Base-by-base conservation (phyloP, 2,797 vertebrate genomes). In the Alca torda region DNA sequence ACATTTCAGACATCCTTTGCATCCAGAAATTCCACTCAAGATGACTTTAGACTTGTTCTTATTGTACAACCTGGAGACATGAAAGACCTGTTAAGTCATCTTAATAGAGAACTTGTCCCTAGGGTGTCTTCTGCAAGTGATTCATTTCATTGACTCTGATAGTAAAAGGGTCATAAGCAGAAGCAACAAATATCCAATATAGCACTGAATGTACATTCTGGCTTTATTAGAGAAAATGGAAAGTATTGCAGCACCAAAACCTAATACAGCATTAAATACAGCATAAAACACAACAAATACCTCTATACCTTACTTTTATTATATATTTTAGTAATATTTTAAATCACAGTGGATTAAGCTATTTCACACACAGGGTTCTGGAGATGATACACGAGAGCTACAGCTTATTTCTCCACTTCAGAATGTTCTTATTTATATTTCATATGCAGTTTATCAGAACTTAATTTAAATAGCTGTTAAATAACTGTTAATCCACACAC, bases 101-200 rank as follows among this genome's bases (percentile, higher is more conserved):
- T 76, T 92, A 93, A 95, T 50, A 84, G 73, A 94, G 83, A 50
- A 74, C 87, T 90, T 68, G 81, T 95, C 96, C 94, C 95, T 68
- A 72, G 92, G 81, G 92, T 85, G 92, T 93, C 94, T 96, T 95
- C 80, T 92, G 74, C 86, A 69, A 95, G 60, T 78, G 88, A 96
- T 92, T 89, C 70, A 95, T 96, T 95, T 84, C 96, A 95, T 87
- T 89, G 96, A 81, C 85, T 96, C 93, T 11, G 63, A 94, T 77
- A 96, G 75, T 90, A 95, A 92, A 95, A 92, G 78, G 93, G 93
- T 96, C 96, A 78, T 82, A 93, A 95, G 94, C 83, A 95, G 93
- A 91, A 96, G 95, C 93, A 96, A 95, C 85, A 95, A 95, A 91
- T 69, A 95, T 56, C 80, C 77, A 94, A 37, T 67, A 75, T 3